Percentiles rank a stretch among this genome's conserved stretches.
Conservation (phyloP, 2,797 vertebrate species). For the Polyboroides typus region DNA sequence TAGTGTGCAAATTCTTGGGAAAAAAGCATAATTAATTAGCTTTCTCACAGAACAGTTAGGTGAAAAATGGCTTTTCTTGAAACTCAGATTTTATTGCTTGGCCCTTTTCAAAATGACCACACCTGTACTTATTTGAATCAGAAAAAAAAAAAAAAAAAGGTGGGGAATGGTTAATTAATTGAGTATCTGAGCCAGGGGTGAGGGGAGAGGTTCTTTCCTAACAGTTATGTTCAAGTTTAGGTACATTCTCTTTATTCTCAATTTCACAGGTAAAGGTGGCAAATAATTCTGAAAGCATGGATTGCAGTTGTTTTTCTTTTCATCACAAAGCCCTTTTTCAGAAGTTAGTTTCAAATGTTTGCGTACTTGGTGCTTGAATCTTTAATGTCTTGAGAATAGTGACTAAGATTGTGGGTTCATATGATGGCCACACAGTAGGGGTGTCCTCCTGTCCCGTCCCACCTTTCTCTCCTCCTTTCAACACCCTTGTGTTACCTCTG, state of each 20-base stretch:
- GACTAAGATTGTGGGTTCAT: neutral
- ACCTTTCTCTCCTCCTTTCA: neutral
- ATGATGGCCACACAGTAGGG: neutral
- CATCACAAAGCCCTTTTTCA: neutral
- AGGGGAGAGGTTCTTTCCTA: neutral
- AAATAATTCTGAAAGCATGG: accelerated
- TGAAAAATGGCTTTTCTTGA: neutral
- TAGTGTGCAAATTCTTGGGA: neutral
- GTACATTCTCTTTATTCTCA: neutral
- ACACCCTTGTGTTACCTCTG: neutral
- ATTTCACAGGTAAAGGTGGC: neutral
- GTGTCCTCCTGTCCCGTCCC: neutral
- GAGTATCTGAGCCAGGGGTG: neutral
- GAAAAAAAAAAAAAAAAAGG: too few relatives aligned
- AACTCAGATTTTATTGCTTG: neutral
- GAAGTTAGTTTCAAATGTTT: neutral
- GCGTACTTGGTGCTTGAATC: neutral
- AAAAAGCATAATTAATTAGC: neutral
- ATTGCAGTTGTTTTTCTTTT: neutral
- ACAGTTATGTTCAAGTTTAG: neutral
- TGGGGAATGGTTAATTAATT: neutral
- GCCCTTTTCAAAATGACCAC: neutral
- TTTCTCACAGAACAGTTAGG: neutral
- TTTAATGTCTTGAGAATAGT: neutral
- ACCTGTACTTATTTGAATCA: neutral